Base-by-base conservation (phyloP, 2,888 invertebrate species). In the Epicampocera succincta region DNA sequence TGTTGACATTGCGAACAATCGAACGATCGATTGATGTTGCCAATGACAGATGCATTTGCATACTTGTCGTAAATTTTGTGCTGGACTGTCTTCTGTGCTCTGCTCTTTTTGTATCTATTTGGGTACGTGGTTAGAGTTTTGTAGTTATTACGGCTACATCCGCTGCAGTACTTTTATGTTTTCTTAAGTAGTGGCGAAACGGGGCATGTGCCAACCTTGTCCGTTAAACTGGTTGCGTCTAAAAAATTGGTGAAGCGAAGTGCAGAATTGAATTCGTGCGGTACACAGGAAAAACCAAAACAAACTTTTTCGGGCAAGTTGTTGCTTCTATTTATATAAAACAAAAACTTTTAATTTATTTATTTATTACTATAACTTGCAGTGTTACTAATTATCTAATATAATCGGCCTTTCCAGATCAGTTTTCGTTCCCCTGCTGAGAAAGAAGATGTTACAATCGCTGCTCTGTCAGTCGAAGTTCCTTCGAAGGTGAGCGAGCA, bases 21-120 rank as follows among this genome's bases (percentile, higher is more conserved):
- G 58, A 42, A 54, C 68, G 74, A 78, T 78, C 78, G 85, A 87
- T 87, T 85, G 87, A 87, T 88, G 87, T 86, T 85, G 75, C 82
- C 71, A 86, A 85, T 86, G 87, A 87, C 87, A 86, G 85, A 84
- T 84, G 85, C 85, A 88, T 88, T 88, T 87, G 87, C 87, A 88
- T 88, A 86, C 80, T 71, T 21, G 60, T 71, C 15, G 60, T 74
- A 60, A 58, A 71, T 61, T 33, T 60, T 58, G 50, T 52, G 17
- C 38, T 52, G 44, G 42, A 61, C 33, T 58, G 56, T 29, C n/a
- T 48, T 40, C 6, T 48, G 21, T 48, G 54, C 4, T 38, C 44
- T 44, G 3, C 1, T 12, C 4, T 11, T 21, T 21, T 12, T 19
- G 29, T 33, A 19, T 25, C 3, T 12, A 29, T 61, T 25, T 46